Percentiles rank a stretch among this genome's conserved stretches.
Conservation (phyloP, 2,888 invertebrate species). For the Automeris io region DNA sequence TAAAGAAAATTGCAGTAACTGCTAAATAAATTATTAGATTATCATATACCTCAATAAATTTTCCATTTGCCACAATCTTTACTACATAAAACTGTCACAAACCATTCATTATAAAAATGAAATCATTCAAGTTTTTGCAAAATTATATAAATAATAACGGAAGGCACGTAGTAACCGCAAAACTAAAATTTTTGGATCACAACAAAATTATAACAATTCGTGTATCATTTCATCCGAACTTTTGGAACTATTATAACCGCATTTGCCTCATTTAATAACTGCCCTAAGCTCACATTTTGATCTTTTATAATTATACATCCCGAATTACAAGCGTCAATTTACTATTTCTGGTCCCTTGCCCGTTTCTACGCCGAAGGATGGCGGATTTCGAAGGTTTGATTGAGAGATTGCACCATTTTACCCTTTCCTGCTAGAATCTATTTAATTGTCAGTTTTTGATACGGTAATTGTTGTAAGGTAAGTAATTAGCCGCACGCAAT, state of each 20-base stretch:
- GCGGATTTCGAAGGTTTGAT: constrained; percentile 24
- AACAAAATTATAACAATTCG: constrained; percentile 44
- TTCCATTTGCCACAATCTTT: constrained; percentile 27
- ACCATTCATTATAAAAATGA: constrained; percentile 50
- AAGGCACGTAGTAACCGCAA: constrained; percentile 57
- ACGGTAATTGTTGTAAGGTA: constrained; percentile 9
- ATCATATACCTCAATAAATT: constrained; percentile 36
- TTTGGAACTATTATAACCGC: constrained; percentile 65
- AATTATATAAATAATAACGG: constrained; percentile 41
- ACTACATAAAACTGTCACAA: constrained; percentile 43
- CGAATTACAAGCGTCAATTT: constrained; percentile 46
- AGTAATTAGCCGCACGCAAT: constrained; percentile 9
- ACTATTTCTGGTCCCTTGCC: constrained; percentile 49
- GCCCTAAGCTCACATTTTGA: constrained; percentile 52
- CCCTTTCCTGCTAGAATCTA: constrained; percentile 39
- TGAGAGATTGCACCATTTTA: constrained; percentile 45
- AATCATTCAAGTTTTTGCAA: constrained; percentile 39
- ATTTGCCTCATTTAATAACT: constrained; percentile 71
- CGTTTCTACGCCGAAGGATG: constrained; percentile 53
- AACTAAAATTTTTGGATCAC: constrained; percentile 31
- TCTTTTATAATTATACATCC: constrained; percentile 71
- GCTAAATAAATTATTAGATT: too few relatives aligned
- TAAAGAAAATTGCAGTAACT: too few relatives aligned
- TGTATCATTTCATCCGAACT: constrained; percentile 50
- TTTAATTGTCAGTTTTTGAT: constrained; percentile 39